Percentiles rank a stretch among this genome's conserved stretches.
Evolutionary conservation across 2,797 vertebrate genomes (phyloP).

Genomic region (Chloroceryle amazona): DNA sequence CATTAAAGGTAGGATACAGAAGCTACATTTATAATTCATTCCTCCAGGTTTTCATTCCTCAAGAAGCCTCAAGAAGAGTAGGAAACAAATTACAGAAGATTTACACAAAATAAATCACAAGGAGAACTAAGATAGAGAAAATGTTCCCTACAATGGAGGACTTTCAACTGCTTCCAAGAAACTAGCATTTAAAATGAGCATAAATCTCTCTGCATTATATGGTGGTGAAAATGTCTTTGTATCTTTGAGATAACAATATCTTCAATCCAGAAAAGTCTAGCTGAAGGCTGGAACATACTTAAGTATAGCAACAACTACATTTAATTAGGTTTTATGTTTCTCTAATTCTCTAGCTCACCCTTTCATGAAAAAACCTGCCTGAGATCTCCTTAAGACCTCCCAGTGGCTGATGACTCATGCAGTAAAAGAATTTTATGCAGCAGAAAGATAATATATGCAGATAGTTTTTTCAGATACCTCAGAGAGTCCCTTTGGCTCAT

Average conservation of each 20-base stretch:
- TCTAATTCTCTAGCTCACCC: not conserved
- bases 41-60: not conserved
- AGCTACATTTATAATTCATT: not conserved
- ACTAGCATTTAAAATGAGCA: not conserved
- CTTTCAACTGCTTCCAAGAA: not conserved
- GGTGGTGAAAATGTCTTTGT: not conserved
- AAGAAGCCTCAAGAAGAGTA: not conserved
- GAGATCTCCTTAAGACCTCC: not conserved
- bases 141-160: not conserved
- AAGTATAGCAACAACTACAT: not conserved
- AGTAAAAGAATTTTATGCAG: not conserved
- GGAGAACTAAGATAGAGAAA: not conserved
- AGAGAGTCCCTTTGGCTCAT: not conserved
- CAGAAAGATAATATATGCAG: slow-evolving; percentile 5
- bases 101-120: not conserved
- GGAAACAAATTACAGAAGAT: not conserved
- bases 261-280: not conserved
- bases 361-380: not conserved
- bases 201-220: not conserved
- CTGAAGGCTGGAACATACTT: not conserved
- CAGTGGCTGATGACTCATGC: slow-evolving; percentile 36
- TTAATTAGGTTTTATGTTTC: slow-evolving; percentile 56
- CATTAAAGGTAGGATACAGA: not conserved
- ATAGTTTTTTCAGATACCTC: slow-evolving; percentile 21
- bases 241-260: not conserved